Evolutionary conservation across 2,113 vertebrate genomes (phyloP).

Genomic region (Mesitornis unicolor): DNA sequence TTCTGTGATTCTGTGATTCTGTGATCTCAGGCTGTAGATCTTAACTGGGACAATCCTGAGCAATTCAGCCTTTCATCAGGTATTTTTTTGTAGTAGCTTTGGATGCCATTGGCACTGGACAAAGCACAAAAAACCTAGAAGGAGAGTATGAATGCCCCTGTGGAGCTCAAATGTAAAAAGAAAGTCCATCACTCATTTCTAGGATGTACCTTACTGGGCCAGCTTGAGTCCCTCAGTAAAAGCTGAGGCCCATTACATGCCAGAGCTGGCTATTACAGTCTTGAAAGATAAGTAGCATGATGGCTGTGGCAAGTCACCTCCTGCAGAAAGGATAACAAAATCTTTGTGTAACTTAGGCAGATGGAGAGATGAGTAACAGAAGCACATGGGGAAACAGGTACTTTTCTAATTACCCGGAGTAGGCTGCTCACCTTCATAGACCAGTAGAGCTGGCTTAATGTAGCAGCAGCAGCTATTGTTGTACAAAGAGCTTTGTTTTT

Average conservation of each 20-base stretch:
- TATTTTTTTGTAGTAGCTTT: not conserved
- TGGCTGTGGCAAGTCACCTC: not conserved
- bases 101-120: not conserved
- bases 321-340: not conserved
- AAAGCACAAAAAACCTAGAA: not conserved
- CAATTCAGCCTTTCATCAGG: rapidly evolving
- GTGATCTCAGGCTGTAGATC: too few species aligned
- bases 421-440: conserved; percentile 46
- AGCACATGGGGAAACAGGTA: not conserved
- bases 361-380: not conserved
- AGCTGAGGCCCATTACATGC: rapidly evolving
- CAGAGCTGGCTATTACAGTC: not conserved
- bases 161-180: not conserved
- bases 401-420: not conserved
- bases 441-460: conserved; percentile 17
- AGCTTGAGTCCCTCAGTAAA: not conserved
- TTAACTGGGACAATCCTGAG: not conserved
- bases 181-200: not conserved
- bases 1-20: too few species aligned
- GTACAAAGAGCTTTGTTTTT: not conserved
- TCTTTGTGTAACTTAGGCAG: not conserved
- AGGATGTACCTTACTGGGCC: not conserved
- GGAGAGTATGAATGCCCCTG: not conserved
- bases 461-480: conserved; percentile 1
- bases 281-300: not conserved